Base-by-base conservation (phyloP, 2,888 invertebrate genomes). In the Sphaeridia pumilis region DNA sequence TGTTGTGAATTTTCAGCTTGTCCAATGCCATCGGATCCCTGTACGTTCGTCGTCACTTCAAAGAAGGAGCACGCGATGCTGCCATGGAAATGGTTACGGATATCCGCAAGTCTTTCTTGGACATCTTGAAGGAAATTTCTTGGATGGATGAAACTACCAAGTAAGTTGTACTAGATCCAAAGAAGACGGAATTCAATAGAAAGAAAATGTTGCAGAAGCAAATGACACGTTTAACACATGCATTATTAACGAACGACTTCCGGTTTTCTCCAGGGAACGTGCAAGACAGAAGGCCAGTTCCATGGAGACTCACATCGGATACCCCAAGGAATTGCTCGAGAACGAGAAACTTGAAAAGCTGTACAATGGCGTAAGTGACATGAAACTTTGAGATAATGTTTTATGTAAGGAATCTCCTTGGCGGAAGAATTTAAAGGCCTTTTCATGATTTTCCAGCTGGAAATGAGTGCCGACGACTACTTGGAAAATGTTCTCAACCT, bases 141-240 rank as follows among this genome's bases (percentile, higher is more conserved):
- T 95, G 94, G 94, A 94, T 95, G 94, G 93, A 94, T 68, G 79
- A 80, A 0, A 72, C 75, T 59, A 94, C 94, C 0, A 81, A 68
- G 68, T 67, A 56, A 66, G 68, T 45, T 49, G 5, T 27, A 28
- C 43, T 24, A 22, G n/a, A n/a, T n/a, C n/a, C n/a, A n/a, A n/a
- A n/a, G n/a, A n/a, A n/a, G n/a, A n/a, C 10, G 14, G 10, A 12
- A 10, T 34, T 34, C 10, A 34, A 34, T 34, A 34, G 10, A 10
- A 38, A n/a, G n/a, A n/a, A 38, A 4, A 17, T 5, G 41, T 5
- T 38, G 41, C 7, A 43, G 43, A 43, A 43, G 24, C n/a, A n/a
- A n/a, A n/a, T n/a, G n/a, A n/a, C 26, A 43, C 27, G 28, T 34
- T 22, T 44, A n/a, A n/a, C n/a, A n/a, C n/a, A n/a, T n/a, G n/a